Percentiles rank a stretch among this genome's conserved stretches.
phyloP scores from a whole-genome alignment of 2,888 invertebrate genomes.

The Cephus pygmeus region DNA sequence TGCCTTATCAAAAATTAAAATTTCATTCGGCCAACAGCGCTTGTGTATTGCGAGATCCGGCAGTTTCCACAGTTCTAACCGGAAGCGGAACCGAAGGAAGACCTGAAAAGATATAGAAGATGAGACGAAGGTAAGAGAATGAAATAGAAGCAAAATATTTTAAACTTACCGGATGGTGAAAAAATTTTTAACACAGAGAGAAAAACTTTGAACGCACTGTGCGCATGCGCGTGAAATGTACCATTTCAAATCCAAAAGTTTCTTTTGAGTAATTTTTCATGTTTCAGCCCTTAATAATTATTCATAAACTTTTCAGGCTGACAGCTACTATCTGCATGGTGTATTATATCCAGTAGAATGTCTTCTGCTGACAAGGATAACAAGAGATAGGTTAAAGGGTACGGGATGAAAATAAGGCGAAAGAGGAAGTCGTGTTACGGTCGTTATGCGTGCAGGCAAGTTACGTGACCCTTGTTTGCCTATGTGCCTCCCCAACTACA shows the following conservation, averaged over 20 bases:
- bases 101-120: background rate
- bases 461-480: background rate
- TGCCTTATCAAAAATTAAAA: conserved; percentile 63
- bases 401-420: background rate
- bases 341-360: background rate
- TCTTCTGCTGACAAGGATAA: background rate
- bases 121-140: background rate
- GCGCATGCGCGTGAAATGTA: background rate
- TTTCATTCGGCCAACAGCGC: conserved; percentile 56
- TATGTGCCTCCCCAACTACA: background rate
- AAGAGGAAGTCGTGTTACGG: background rate
- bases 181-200: background rate
- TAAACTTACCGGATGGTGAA: background rate
- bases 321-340: background rate
- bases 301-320: background rate
- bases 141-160: background rate
- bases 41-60: conserved; percentile 19
- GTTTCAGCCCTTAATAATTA: background rate
- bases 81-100: background rate
- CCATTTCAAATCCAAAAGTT: background rate
- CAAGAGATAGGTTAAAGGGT: background rate
- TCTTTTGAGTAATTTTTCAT: background rate
- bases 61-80: background rate
- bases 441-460: background rate
- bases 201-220: background rate